Evolutionary conservation across 2,113 vertebrate genomes (phyloP).

Genomic region (Oreochromis aureus): DNA sequence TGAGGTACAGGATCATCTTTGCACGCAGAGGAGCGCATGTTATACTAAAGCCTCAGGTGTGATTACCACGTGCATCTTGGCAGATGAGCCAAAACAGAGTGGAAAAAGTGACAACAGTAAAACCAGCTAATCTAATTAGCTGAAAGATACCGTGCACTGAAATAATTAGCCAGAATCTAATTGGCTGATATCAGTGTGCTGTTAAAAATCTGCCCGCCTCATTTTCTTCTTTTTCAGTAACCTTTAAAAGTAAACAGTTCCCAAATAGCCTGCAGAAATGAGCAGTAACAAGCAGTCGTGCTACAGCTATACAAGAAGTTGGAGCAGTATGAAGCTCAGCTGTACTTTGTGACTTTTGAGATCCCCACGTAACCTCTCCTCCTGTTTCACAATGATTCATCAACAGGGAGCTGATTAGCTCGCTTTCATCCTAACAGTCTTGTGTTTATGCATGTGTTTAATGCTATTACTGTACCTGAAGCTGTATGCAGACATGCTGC

Average conservation of each 20-base stretch:
- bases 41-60: constrained; percentile 17
- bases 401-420: constrained; percentile 29
- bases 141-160: constrained; percentile 40
- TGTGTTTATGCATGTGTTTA: background rate
- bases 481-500: constrained; percentile 6
- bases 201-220: constrained; percentile 4
- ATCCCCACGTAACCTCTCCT: background rate
- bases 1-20: background rate
- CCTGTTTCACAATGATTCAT: background rate
- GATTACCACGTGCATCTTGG: constrained; percentile 31
- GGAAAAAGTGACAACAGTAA: constrained; percentile 26
- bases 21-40: background rate
- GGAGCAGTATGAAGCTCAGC: background rate
- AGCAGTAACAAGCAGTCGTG: constrained; percentile 14
- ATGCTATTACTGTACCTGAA: background rate
- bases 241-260: constrained; percentile 47
- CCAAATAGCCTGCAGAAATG: constrained; percentile 29
- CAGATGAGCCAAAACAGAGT: constrained; percentile 15
- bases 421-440: background rate
- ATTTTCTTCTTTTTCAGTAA: constrained; percentile 3
- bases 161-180: constrained; percentile 54
- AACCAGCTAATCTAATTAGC: constrained; percentile 55
- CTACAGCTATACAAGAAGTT: constrained; percentile 2
- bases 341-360: constrained; percentile 37
- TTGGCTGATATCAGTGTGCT: constrained; percentile 35